These are phyloP conservation scores for Conistra vaccinii DNA, from an alignment of 2,888 invertebrate species.

Conservation along the genomic window DNA sequence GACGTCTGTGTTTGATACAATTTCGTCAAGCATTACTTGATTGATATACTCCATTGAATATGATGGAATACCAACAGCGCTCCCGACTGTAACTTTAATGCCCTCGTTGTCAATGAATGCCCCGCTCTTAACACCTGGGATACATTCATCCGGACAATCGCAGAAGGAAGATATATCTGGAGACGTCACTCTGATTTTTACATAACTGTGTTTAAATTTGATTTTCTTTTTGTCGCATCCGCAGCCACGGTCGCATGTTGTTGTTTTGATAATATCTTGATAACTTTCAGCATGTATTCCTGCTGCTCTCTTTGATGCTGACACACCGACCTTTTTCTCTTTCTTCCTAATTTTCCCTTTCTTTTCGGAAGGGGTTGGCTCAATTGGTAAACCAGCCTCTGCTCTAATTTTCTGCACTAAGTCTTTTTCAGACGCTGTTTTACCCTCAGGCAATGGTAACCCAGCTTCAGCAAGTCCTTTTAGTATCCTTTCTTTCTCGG, in stretches of 20 bases:
- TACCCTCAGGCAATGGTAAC: conserved; percentile 75
- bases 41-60: conserved; percentile 51
- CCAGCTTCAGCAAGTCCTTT: conserved; percentile 74
- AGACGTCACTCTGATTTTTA: conserved; percentile 82
- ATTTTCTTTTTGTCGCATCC: conserved; percentile 85
- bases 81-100: conserved; percentile 82
- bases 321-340: conserved; percentile 67
- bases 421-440: conserved; percentile 74
- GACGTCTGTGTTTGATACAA: background rate
- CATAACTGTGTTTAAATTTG: conserved; percentile 83
- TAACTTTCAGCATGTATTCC: conserved; percentile 70
- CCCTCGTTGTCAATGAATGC: conserved; percentile 80
- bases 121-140: conserved; percentile 79
- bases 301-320: conserved; percentile 52
- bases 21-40: background rate
- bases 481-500: conserved; percentile 75
- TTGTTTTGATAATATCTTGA: conserved; percentile 77
- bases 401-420: conserved; percentile 71
- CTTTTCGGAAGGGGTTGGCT: conserved; percentile 72
- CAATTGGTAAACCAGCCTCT: conserved; percentile 66
- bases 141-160: conserved; percentile 79
- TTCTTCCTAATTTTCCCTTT: conserved; percentile 66
- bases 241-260: conserved; percentile 80
- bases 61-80: conserved; percentile 74
- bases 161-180: conserved; percentile 82